Conservation (phyloP, 2,888 invertebrate species). For the Cantharis rustica region DNA sequence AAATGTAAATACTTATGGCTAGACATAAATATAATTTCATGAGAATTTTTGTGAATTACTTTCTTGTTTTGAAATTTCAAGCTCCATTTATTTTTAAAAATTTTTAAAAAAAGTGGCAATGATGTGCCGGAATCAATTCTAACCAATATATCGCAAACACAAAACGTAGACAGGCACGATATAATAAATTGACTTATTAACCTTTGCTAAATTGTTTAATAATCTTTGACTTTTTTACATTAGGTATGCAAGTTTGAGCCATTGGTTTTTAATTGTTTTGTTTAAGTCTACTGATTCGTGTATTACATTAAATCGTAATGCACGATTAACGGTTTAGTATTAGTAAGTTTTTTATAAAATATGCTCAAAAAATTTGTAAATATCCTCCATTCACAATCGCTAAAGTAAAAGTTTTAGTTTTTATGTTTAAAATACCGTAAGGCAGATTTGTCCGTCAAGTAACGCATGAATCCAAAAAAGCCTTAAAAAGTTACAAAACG, state of each 20-base stretch:
- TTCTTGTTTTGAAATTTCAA: background rate
- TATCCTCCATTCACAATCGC: background rate
- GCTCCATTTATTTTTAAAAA: background rate
- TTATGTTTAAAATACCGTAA: background rate
- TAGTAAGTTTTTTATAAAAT: background rate
- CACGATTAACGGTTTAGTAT: background rate
- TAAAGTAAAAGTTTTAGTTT: background rate
- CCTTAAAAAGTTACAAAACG: background rate
- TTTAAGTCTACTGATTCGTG: background rate
- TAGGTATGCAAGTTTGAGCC: background rate
- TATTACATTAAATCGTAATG: background rate
- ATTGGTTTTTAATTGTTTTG: background rate
- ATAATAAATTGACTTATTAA: background rate
- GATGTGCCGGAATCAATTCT: conserved; percentile 2
- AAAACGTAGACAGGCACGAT: background rate
- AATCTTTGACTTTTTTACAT: background rate
- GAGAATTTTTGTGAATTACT: background rate
- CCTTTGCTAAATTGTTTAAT: background rate
- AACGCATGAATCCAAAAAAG: background rate
- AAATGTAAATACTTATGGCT: background rate
- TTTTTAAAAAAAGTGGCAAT: background rate
- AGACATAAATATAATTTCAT: background rate
- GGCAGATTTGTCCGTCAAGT: background rate
- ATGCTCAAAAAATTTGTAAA: background rate
- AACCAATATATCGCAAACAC: background rate